Evolutionary conservation across 2,797 vertebrate species (phyloP).

Genomic region (Pelobates cultripes): DNA sequence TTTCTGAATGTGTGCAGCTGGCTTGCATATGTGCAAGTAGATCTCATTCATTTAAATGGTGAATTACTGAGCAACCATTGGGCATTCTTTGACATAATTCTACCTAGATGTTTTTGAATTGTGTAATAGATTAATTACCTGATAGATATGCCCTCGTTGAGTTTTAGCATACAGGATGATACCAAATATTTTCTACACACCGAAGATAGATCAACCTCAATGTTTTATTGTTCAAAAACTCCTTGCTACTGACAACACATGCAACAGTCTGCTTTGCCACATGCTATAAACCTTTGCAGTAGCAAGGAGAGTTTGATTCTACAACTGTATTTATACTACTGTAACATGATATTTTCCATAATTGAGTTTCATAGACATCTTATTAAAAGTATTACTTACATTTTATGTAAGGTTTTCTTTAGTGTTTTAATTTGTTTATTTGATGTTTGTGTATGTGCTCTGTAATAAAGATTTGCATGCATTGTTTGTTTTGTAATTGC

Average conservation of each 20-base stretch:
- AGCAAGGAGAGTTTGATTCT: constrained; percentile 59
- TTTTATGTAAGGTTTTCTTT: constrained; percentile 42
- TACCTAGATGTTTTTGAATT: no score
- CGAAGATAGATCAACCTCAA: not conserved
- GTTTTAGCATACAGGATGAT: not conserved
- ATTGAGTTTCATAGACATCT: constrained; percentile 44
- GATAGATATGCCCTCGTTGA: not conserved
- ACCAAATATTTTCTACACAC: not conserved
- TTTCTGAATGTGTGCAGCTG: no score
- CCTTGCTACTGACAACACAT: constrained; percentile 37
- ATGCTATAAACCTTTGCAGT: constrained; percentile 35
- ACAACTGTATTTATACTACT: constrained; percentile 16
- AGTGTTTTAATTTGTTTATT: constrained; percentile 61
- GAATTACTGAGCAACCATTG: no score
- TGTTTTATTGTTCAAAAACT: constrained; percentile 1
- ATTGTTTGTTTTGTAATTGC: constrained; percentile 65
- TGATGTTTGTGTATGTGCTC: constrained; percentile 62
- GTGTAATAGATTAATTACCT: no score
- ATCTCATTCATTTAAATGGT: no score
- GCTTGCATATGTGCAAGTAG: no score
- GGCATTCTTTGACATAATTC: no score
- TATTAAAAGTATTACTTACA: constrained; percentile 51
- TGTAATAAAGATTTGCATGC: constrained; percentile 72
- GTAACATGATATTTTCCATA: constrained; percentile 54
- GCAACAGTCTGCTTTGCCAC: constrained; percentile 44